Conservation (phyloP, 35 echinoderm and acorn worm species). For the Heliocidaris tuberculata region DNA sequence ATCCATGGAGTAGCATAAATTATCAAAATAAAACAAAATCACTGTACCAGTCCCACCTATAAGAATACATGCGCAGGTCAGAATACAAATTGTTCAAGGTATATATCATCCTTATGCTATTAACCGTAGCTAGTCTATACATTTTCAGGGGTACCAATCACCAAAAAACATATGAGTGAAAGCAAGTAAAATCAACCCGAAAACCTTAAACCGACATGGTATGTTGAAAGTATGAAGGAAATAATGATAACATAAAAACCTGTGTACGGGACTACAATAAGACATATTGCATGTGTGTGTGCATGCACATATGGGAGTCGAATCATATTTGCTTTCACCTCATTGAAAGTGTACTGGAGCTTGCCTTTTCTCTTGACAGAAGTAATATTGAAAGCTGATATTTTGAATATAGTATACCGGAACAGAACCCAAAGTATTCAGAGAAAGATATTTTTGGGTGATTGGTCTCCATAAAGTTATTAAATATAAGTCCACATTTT, state of each 20-base stretch:
- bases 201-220: no score
- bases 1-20: no score
- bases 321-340: no score
- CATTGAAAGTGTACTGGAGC: no score
- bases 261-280: no score
- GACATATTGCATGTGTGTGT: no score
- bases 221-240: no score
- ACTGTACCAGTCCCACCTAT: background rate
- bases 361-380: no score
- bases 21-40: background rate
- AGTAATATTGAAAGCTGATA: background rate
- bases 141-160: background rate
- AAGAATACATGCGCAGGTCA: background rate
- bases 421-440: background rate
- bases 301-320: no score
- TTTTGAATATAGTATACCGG: background rate
- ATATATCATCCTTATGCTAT: background rate
- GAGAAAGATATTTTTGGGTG: background rate
- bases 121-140: background rate
- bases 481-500: background rate
- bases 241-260: no score
- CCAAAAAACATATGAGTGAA: no score
- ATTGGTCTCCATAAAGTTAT: background rate
- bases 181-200: background rate
- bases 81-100: background rate